phyloP scores from a whole-genome alignment of 2,797 vertebrate species.

The Clarias fuscus region DNA sequence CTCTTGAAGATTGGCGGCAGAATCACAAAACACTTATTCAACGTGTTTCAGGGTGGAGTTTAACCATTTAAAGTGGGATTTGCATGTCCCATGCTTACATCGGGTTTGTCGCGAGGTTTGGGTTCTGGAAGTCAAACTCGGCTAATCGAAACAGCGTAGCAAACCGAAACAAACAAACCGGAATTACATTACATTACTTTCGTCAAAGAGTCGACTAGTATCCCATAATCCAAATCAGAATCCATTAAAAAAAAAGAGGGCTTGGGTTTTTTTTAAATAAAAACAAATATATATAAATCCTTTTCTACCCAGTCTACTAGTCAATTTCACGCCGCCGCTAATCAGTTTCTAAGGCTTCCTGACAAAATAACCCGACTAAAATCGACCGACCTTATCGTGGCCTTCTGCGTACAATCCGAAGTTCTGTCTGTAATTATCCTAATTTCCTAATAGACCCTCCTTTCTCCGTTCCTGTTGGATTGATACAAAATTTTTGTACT shows the following conservation, averaged over 20 bases:
- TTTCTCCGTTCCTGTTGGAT: conserved; percentile 66
- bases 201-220: not conserved
- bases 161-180: not conserved
- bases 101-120: not conserved
- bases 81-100: not conserved
- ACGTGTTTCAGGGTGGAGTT: not conserved
- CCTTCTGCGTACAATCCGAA: conserved; percentile 88
- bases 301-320: not conserved
- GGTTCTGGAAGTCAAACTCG: not conserved
- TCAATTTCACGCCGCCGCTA: conserved; percentile 4
- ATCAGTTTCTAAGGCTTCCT: conserved; percentile 10
- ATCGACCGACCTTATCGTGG: conserved; percentile 86
- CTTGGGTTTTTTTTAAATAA: not conserved
- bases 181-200: too few species aligned
- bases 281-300: not conserved
- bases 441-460: conserved; percentile 59
- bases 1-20: too few species aligned
- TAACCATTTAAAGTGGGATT: not conserved
- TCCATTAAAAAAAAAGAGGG: not conserved
- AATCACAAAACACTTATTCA: not conserved
- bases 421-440: conserved; percentile 72
- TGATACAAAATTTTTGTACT: conserved; percentile 69
- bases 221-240: conserved; percentile 3
- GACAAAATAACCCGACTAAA: conserved; percentile 27
- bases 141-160: not conserved